Evolutionary conservation across 2,113 vertebrate species (phyloP).

Genomic region (Oreochromis tanganicae): DNA sequence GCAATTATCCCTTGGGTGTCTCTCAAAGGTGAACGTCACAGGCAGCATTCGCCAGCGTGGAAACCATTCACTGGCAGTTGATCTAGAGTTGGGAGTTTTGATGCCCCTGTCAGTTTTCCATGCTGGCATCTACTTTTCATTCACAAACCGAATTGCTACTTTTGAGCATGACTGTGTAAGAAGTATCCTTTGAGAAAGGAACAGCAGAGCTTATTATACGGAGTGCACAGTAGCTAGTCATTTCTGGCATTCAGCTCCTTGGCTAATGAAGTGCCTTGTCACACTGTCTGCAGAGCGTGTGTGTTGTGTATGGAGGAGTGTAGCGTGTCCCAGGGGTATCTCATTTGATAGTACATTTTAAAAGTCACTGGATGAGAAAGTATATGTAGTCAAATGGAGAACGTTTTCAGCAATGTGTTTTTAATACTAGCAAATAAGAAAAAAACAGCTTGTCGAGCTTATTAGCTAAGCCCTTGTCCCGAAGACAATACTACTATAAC

Average conservation of each 20-base stretch:
- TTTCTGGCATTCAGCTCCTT: conserved; percentile 31
- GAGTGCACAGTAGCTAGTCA: conserved; percentile 12
- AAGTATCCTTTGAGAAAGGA: conserved; percentile 1
- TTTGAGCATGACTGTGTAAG: background rate
- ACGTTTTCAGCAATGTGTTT: background rate
- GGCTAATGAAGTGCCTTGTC: conserved; percentile 50
- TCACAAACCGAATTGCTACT: conserved; percentile 16
- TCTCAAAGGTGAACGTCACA: conserved; percentile 16
- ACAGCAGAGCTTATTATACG: conserved; percentile 36
- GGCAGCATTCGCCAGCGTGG: background rate
- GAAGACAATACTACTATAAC: background rate
- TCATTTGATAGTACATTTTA: conserved; percentile 4
- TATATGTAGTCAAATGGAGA: background rate
- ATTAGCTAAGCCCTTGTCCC: background rate
- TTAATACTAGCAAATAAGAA: background rate
- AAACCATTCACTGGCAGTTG: background rate
- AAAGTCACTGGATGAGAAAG: conserved; percentile 1
- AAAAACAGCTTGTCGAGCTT: background rate
- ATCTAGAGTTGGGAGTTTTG: conserved; percentile 27
- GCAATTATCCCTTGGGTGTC: conserved; percentile 34
- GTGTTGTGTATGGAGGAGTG: background rate
- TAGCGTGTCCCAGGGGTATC: background rate
- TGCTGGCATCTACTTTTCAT: background rate
- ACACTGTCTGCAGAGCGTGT: background rate
- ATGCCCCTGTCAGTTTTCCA: conserved; percentile 20